Percentiles rank a stretch among this genome's conserved stretches.
phyloP scores from a whole-genome alignment of 37 sponge, comb jelly and placozoan species.

The Axinella damicornis region DNA sequence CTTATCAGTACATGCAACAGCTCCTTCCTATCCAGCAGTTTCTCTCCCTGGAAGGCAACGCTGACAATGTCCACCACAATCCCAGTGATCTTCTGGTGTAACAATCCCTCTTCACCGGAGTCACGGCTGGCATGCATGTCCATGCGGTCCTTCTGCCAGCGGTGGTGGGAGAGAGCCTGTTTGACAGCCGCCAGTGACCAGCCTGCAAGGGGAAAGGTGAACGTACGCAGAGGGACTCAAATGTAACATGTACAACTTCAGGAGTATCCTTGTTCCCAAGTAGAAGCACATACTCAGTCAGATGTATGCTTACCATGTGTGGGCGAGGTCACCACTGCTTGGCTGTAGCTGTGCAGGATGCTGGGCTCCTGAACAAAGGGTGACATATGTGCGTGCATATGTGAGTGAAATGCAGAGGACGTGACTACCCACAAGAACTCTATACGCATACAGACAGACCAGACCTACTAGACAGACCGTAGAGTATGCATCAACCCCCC shows the following conservation, averaged over 20 bases:
- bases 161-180: slow-evolving; percentile 54
- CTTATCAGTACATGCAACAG: slow-evolving; percentile 17
- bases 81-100: slow-evolving; percentile 22
- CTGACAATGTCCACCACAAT: slow-evolving; percentile 41
- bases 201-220: not conserved
- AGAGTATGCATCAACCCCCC: too few relatives aligned
- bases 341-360: too few relatives aligned
- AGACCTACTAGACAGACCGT: too few relatives aligned
- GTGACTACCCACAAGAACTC: too few relatives aligned
- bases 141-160: slow-evolving; percentile 69
- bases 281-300: too few relatives aligned
- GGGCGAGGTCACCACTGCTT: not conserved
- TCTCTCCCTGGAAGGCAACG: slow-evolving; percentile 10
- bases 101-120: not conserved
- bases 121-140: slow-evolving; percentile 17
- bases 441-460: too few relatives aligned
- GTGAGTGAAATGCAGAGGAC: too few relatives aligned
- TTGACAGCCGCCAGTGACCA: slow-evolving; percentile 68
- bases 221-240: not conserved
- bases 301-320: too few relatives aligned
- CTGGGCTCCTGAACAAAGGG: too few relatives aligned
- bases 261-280: too few relatives aligned
- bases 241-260: not conserved
- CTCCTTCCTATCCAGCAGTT: slow-evolving; percentile 20
- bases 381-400: too few relatives aligned